Evolutionary conservation across 2,888 invertebrate genomes (phyloP).

Genomic region (Coecobrya sp.): DNA sequence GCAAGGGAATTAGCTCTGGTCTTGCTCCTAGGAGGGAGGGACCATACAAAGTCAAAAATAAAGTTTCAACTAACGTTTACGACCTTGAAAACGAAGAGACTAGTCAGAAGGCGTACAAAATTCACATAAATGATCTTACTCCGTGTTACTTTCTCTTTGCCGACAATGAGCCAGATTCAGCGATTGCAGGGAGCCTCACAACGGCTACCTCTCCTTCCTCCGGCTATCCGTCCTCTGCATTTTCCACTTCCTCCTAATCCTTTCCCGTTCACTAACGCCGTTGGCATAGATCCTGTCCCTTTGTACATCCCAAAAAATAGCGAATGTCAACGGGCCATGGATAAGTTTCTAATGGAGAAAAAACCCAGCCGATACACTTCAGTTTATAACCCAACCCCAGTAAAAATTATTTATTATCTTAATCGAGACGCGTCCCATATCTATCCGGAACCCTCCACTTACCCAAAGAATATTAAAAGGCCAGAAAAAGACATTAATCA

Average conservation of each 20-base stretch:
- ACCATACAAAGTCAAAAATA: slow-evolving; percentile 48
- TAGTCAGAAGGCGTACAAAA: slow-evolving; percentile 24
- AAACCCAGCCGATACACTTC: not conserved
- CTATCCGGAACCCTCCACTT: not conserved
- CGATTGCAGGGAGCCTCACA: not conserved
- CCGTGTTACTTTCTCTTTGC: not conserved
- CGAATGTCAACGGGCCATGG: not conserved
- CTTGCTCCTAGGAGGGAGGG: slow-evolving; percentile 67
- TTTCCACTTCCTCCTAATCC: no score
- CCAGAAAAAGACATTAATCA: no score
- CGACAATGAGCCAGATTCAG: not conserved
- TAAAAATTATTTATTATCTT: not conserved
- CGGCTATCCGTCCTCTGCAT: no score
- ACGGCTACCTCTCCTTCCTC: not conserved
- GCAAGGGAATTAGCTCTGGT: slow-evolving; percentile 45
- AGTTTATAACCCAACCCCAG: not conserved
- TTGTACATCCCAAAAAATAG: not conserved
- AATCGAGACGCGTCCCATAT: not conserved
- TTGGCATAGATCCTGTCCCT: not conserved
- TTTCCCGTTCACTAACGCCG: no score
- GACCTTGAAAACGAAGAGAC: slow-evolving; percentile 17
- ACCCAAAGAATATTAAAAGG: not conserved
- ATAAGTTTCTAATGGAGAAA: not conserved
- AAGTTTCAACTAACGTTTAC: not conserved
- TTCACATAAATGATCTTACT: slow-evolving; percentile 71